Conservation (phyloP, 2,797 vertebrate genomes). For the Macropus fuliginosus region DNA sequence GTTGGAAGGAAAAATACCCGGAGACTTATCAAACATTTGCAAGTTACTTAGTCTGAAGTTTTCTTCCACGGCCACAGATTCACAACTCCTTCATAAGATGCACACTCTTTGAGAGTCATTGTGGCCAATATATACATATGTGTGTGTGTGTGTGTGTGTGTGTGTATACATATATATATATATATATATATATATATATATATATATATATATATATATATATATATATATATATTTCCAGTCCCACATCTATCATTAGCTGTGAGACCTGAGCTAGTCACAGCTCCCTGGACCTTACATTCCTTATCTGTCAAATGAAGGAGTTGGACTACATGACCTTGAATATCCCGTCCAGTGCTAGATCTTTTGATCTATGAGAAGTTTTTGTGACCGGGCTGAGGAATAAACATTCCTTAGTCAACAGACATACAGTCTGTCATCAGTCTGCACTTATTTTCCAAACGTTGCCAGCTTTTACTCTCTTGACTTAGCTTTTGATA, state of each 20-base stretch:
- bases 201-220: too few relatives aligned
- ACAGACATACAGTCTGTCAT: not conserved
- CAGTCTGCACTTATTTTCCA: not conserved
- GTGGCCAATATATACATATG: not conserved
- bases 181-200: fast-evolving
- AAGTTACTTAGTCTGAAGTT: not conserved
- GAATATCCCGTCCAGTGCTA: not conserved
- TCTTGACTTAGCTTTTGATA: not conserved
- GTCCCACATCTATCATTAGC: not conserved
- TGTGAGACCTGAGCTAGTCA: not conserved
- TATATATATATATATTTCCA: not conserved
- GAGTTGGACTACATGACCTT: not conserved
- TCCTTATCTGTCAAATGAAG: not conserved
- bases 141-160: too few relatives aligned
- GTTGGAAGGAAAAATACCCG: not conserved
- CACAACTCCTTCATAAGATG: not conserved
- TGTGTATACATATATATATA: too few relatives aligned
- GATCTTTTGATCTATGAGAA: not conserved
- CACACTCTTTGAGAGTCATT: not conserved
- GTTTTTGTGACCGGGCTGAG: not conserved
- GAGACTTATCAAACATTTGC: not conserved
- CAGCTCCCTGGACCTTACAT: not conserved
- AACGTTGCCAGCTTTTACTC: not conserved
- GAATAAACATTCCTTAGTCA: not conserved
- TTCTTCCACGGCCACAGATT: not conserved